Conservation (phyloP, 2,797 vertebrate species). For the Tragopan temminckii region DNA sequence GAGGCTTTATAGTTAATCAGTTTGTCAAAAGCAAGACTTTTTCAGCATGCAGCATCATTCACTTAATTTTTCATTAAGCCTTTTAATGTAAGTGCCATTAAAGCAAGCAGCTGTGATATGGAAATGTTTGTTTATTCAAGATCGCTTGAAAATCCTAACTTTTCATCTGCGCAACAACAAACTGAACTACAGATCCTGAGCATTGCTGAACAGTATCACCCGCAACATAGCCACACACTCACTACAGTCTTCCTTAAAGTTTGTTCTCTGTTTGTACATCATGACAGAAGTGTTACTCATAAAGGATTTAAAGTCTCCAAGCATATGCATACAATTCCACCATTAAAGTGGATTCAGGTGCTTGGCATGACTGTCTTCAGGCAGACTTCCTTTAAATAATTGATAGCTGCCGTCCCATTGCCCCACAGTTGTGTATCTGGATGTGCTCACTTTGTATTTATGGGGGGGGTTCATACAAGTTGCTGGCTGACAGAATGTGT, state of each 20-base stretch:
- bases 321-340: conserved; percentile 83
- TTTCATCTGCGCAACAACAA: neutral
- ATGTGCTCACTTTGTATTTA: conserved; percentile 64
- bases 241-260: conserved; percentile 58
- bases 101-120: conserved; percentile 1
- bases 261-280: conserved; percentile 83
- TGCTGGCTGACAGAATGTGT: neutral
- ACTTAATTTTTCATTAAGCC: conserved; percentile 26
- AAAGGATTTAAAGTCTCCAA: conserved; percentile 82
- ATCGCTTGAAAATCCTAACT: conserved; percentile 2
- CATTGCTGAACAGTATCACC: neutral
- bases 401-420: conserved; percentile 75
- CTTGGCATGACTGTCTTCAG: conserved; percentile 79
- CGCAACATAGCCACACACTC: neutral
- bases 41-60: conserved; percentile 4
- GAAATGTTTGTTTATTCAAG: neutral
- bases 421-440: conserved; percentile 73
- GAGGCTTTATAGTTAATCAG: conserved; percentile 27
- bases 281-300: conserved; percentile 81
- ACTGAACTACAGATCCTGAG: neutral
- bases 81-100: conserved; percentile 15
- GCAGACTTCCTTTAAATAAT: conserved; percentile 81
- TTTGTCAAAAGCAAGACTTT: conserved; percentile 35
- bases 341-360: conserved; percentile 89
- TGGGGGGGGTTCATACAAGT: conserved; percentile 26